These are phyloP conservation scores for Menidia menidia DNA, from an alignment of 2,797 vertebrate genomes.

Conservation along the genomic window DNA sequence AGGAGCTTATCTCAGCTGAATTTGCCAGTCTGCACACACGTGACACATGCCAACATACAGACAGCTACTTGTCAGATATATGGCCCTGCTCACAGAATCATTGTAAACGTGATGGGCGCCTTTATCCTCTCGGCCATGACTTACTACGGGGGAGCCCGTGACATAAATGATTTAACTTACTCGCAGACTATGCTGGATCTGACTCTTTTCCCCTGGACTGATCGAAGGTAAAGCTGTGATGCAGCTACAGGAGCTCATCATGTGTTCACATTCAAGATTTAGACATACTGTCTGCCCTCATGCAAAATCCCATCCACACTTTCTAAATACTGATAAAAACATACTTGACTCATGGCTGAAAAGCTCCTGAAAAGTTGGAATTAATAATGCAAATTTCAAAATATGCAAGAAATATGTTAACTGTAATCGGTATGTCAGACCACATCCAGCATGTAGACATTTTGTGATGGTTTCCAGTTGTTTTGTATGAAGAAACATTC, in stretches of 20 bases:
- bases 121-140: constrained; percentile 56
- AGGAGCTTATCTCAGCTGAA: constrained; percentile 60
- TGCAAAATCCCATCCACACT: constrained; percentile 8
- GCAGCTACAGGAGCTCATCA: no score
- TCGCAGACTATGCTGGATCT: neutral
- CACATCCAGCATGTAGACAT: no score
- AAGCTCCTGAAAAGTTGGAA: neutral
- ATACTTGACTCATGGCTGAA: constrained; percentile 13
- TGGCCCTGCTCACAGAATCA: constrained; percentile 48
- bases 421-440: no score
- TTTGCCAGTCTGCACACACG: constrained; percentile 35
- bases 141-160: constrained; percentile 35
- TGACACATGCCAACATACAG: constrained; percentile 40
- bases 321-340: constrained; percentile 23
- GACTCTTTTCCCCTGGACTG: neutral
- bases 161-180: constrained; percentile 51
- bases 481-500: no score
- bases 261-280: neutral
- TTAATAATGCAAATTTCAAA: neutral
- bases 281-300: neutral
- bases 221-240: no score
- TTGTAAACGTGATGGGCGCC: constrained; percentile 33
- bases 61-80: constrained; percentile 47
- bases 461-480: no score
- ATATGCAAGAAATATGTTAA: no score